These are phyloP conservation scores for Cyphomyrus discorhynchus DNA, from an alignment of 2,113 vertebrate species.

Conservation along the genomic window DNA sequence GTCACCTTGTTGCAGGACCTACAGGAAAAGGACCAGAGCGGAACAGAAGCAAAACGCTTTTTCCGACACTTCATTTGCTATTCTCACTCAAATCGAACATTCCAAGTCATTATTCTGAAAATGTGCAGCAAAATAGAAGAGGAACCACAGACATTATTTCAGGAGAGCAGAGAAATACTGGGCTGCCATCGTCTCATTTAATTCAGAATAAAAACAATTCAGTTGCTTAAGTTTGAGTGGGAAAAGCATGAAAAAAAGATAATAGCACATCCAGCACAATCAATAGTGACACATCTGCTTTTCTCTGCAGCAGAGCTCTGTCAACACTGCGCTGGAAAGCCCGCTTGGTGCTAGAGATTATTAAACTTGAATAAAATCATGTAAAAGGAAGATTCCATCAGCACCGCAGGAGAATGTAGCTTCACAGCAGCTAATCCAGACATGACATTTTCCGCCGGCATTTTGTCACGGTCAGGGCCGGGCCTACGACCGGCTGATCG, in stretches of 20 bases:
- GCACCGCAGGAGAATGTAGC: not conserved
- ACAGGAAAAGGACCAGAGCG: not conserved
- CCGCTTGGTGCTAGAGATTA: not conserved
- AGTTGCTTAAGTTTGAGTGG: not conserved
- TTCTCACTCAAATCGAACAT: not conserved
- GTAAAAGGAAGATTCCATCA: not conserved
- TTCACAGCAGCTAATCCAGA: not conserved
- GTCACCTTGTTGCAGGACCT: not conserved
- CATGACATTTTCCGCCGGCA: not conserved
- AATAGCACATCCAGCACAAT: not conserved
- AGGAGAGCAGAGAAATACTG: not conserved
- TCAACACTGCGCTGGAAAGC: not conserved
- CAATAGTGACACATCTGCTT: not conserved
- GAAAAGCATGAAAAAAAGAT: not conserved
- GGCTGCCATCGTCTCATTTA: not conserved
- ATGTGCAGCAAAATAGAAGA: not conserved
- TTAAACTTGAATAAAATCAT: not conserved
- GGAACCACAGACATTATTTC: not conserved
- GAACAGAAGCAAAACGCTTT: not conserved
- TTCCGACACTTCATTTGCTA: not conserved
- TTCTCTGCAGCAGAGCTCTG: not conserved
- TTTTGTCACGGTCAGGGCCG: not conserved
- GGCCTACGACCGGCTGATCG: not conserved
- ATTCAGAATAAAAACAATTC: not conserved
- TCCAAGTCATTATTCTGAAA: constrained; percentile 1